A percentile compares a stretch with the other conserved stretches of the same genome.
Evolutionary conservation across 2,888 invertebrate genomes (phyloP).

Genomic region (Folsomia candida): DNA sequence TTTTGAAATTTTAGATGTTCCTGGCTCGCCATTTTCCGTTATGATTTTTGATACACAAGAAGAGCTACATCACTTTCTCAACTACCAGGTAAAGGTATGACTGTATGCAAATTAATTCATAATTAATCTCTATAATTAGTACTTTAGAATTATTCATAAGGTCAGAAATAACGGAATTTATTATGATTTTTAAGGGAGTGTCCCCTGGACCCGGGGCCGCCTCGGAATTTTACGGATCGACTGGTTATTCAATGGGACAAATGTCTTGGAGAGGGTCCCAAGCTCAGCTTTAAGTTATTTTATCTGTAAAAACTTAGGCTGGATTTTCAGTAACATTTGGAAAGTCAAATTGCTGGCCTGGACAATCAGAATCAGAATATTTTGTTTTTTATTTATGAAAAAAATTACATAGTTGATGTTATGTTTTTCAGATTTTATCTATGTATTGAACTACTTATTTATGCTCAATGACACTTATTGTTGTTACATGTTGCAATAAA

Average conservation of each 20-base stretch:
- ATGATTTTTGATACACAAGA: conserved; percentile 99
- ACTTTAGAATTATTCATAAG: neutral
- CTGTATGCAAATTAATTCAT: neutral
- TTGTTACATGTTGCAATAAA: no score
- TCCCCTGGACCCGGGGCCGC: conserved; percentile 48
- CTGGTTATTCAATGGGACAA: conserved; percentile 58
- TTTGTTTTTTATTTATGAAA: no score
- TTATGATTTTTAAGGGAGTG: conserved; percentile 39
- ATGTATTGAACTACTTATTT: no score
- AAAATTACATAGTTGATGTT: no score
- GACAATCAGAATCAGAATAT: no score
- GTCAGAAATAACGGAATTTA: neutral
- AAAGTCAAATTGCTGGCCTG: no score
- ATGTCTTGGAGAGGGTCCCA: conserved; percentile 62
- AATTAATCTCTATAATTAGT: neutral
- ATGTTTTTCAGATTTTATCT: no score
- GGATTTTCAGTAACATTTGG: no score
- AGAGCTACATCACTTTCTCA: conserved; percentile 68
- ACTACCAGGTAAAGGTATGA: conserved; percentile 53
- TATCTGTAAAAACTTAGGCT: no score
- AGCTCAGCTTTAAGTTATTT: conserved; percentile 53
- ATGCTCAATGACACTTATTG: no score
- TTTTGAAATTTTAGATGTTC: conserved; percentile 53
- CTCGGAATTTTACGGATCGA: conserved; percentile 53
- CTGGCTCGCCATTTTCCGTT: conserved; percentile 96